Evolutionary conservation across 2,888 invertebrate genomes (phyloP).

Genomic region (Archips crataeganus): DNA sequence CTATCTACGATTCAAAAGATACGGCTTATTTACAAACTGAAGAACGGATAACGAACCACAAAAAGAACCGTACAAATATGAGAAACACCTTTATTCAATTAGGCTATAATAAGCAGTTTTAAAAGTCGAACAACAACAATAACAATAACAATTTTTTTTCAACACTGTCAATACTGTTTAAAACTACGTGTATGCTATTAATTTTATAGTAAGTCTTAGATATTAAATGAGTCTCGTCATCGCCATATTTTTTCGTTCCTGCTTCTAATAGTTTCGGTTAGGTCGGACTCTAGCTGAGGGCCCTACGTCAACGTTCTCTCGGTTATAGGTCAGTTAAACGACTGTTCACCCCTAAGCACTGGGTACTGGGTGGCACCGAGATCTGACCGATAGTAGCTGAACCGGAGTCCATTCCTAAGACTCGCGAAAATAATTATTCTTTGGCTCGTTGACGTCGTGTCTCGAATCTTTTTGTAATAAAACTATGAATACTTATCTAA

Average conservation of each 20-base stretch:
- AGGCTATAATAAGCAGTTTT: too few relatives aligned
- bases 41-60: too few relatives aligned
- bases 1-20: too few relatives aligned
- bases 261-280: not conserved
- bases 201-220: too few relatives aligned
- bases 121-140: too few relatives aligned
- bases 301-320: conserved; percentile 58
- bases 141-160: too few relatives aligned
- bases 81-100: too few relatives aligned
- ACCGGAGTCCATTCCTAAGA: not conserved
- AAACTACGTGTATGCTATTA: too few relatives aligned
- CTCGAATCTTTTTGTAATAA: not conserved
- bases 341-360: conserved; percentile 70
- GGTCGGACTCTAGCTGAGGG: conserved; percentile 46
- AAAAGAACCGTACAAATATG: too few relatives aligned
- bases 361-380: conserved; percentile 65
- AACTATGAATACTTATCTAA: not conserved
- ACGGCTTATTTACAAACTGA: too few relatives aligned
- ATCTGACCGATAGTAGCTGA: conserved; percentile 33
- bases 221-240: not conserved
- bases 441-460: conserved; percentile 1
- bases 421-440: conserved; percentile 1
- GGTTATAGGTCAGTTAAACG: conserved; percentile 75
- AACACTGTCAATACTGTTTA: too few relatives aligned
- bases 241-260: not conserved